Percentiles rank a stretch among this genome's conserved stretches.
Evolutionary conservation across 2,797 vertebrate species (phyloP).

Genomic region (Sebastes paucispinis): DNA sequence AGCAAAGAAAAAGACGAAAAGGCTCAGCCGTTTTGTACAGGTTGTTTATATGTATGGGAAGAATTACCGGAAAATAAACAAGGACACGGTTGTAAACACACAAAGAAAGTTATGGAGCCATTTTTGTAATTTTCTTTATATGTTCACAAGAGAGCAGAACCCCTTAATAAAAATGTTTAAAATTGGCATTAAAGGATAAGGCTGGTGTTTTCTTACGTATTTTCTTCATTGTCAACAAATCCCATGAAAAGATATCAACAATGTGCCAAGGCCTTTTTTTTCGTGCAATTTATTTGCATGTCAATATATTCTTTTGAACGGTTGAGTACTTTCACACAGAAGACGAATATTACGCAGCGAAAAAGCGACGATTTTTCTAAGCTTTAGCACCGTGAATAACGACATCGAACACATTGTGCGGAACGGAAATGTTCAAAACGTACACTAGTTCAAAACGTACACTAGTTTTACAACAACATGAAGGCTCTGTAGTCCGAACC

Average conservation of each 20-base stretch:
- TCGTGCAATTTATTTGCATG: too few relatives aligned
- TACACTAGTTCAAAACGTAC: too few relatives aligned
- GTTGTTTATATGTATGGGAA: conserved; percentile 91
- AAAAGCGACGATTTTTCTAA: too few relatives aligned
- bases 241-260: neutral
- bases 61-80: conserved; percentile 88
- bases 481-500: too few relatives aligned
- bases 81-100: conserved; percentile 67
- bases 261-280: neutral
- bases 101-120: neutral
- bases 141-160: neutral
- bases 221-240: neutral
- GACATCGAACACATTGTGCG: too few relatives aligned
- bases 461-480: too few relatives aligned
- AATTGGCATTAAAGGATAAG: neutral
- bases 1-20: conserved; percentile 57
- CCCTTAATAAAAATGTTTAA: neutral
- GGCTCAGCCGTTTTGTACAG: conserved; percentile 87
- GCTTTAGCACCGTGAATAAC: too few relatives aligned
- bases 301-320: too few relatives aligned
- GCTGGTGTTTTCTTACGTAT: neutral
- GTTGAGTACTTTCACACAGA: too few relatives aligned
- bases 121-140: conserved; percentile 7
- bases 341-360: too few relatives aligned
- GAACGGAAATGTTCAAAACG: too few relatives aligned